Evolutionary conservation across 2,113 vertebrate genomes (phyloP), one percentile per base, ranked within the genome.

Genomic region (Zapornia atra): DNA sequence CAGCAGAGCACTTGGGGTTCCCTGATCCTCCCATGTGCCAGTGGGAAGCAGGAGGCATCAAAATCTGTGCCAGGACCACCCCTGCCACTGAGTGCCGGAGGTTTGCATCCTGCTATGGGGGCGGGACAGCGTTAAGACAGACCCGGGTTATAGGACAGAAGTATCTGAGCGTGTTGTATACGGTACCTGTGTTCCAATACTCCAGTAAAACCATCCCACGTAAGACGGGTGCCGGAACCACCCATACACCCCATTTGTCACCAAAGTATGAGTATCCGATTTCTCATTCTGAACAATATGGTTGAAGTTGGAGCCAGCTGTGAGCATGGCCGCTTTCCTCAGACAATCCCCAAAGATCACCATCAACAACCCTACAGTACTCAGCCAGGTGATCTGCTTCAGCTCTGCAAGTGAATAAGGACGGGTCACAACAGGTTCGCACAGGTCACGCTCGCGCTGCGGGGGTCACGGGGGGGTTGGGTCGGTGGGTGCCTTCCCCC

Each of bases 161-260:
- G 63, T 19, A 71, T 26, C 36, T 5, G 34, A 70, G 64, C 7
- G 1, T 0, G 0, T 4, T 6, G 59, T 10, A 50, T 24, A 83
- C 57, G 1, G 11, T 98, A 99, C 99, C 99, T 99, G 99, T 24
- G 99, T 99, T 57, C 99, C 99, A 22, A 99, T 99, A 95, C 99
- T 99, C 99, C 99, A 99, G 98, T 99, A 99, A 97, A 99, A 99
- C 99, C 99, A 99, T 66, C 99, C 99, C 69, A 99, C 99, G 1
- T 99, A 99, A 11, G 99, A 99, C 0, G 99, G 99, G 94, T 99
- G 99, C 86, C 99, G 98, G 97, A 98, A 99, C 98, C 98, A 99
- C 50, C 99, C 97, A 0, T 99, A 99, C 20, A 99, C 99, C 1
- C 99, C 99, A 1, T 94, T 98, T 3, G 99, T 99, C 97, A 99